Evolutionary conservation across 64 coral and sea anemone species (phyloP).

Genomic region (Dendrophyllia cribrosa): DNA sequence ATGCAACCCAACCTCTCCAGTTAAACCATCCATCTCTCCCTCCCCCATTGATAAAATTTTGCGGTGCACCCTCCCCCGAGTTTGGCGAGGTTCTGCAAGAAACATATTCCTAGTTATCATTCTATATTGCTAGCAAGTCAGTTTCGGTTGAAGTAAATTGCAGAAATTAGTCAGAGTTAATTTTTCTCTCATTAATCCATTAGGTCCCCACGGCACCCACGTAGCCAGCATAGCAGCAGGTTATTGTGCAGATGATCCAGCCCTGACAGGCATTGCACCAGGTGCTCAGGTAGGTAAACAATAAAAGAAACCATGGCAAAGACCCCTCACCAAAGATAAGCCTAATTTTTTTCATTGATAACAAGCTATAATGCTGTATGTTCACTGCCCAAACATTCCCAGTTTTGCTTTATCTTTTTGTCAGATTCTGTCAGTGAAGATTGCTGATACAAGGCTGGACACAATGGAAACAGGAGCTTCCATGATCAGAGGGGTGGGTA

Average conservation of each 20-base stretch:
- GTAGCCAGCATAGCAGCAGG: constrained; percentile 98
- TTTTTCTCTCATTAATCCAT: not conserved
- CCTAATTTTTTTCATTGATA: not conserved
- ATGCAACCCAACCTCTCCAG: too few relatives aligned
- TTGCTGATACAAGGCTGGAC: constrained; percentile 90
- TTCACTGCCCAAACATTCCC: too few relatives aligned
- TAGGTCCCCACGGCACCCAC: constrained; percentile 97
- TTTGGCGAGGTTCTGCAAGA: too few relatives aligned
- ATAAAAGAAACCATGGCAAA: not conserved
- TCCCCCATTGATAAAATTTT: too few relatives aligned
- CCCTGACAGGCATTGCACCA: constrained; percentile 92
- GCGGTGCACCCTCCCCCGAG: too few relatives aligned
- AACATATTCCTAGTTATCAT: too few relatives aligned
- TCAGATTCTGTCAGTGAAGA: constrained; percentile 92
- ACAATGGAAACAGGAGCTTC: constrained; percentile 95
- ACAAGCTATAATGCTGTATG: too few relatives aligned
- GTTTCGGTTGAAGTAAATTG: too few relatives aligned
- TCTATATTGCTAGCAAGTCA: too few relatives aligned
- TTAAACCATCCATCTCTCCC: too few relatives aligned
- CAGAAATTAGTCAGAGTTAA: too few relatives aligned
- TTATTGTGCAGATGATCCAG: constrained; percentile 87
- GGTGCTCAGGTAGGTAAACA: constrained; percentile 86
- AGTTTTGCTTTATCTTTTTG: not conserved
- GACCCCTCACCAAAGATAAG: not conserved
- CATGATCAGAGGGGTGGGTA: constrained; percentile 91